phyloP scores from a whole-genome alignment of 2,888 invertebrate species.

The Thereva unica region DNA sequence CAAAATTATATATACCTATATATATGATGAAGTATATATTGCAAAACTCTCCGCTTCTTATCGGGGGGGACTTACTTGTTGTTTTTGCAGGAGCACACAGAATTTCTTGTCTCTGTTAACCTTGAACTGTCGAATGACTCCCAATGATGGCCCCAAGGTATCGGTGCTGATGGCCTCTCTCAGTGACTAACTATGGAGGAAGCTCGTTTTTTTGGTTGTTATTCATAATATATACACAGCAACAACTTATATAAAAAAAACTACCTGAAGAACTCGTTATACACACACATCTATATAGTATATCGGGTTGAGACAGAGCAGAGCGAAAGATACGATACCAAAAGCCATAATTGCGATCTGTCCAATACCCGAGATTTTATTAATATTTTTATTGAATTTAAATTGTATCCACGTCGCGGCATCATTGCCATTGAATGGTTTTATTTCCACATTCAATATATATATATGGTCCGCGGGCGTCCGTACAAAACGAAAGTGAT shows the following conservation, averaged over 20 bases:
- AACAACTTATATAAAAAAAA: background rate
- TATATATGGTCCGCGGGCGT: background rate
- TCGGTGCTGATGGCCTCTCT: constrained; percentile 24
- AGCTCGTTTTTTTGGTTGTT: background rate
- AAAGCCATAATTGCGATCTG: constrained; percentile 28
- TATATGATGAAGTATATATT: too few relatives aligned
- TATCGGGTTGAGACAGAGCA: too few relatives aligned
- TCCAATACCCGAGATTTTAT: constrained; percentile 25
- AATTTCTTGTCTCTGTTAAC: constrained; percentile 29
- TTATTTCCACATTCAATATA: too few relatives aligned
- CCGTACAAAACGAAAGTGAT: background rate
- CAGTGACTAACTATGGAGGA: constrained; percentile 14
- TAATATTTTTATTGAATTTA: constrained; percentile 33
- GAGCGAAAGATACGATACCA: background rate
- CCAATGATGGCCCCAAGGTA: constrained; percentile 22
- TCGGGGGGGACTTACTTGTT: background rate
- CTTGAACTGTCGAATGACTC: constrained; percentile 34
- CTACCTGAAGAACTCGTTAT: constrained; percentile 21
- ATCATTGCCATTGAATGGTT: too few relatives aligned
- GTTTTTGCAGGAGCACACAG: background rate
- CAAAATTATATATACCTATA: too few relatives aligned
- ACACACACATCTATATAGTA: background rate
- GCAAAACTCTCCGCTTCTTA: background rate
- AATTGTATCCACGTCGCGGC: constrained; percentile 11
- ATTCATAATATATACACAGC: background rate